Evolutionary conservation across 2,113 vertebrate species (phyloP).

Genomic region (Nannobrachium achirus): DNA sequence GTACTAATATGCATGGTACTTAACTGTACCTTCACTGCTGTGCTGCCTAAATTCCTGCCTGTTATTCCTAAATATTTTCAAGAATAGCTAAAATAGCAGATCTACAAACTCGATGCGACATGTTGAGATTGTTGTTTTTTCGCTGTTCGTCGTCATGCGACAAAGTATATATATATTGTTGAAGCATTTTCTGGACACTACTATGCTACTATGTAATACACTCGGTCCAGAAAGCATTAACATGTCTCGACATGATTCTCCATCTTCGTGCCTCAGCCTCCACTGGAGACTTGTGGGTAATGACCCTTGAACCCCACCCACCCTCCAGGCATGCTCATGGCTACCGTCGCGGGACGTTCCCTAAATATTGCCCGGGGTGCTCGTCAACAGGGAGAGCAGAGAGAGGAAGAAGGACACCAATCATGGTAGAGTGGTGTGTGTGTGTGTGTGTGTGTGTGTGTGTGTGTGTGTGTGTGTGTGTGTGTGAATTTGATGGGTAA

Average conservation of each 20-base stretch:
- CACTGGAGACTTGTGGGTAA: constrained; percentile 17
- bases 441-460: constrained; percentile 10
- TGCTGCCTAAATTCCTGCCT: too few relatives aligned
- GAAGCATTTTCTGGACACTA: not conserved
- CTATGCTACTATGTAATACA: not conserved
- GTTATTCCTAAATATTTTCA: too few relatives aligned
- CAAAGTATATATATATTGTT: not conserved
- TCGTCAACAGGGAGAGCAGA: not conserved
- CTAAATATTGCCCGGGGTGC: not conserved
- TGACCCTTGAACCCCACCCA: constrained; percentile 16
- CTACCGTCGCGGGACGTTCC: not conserved
- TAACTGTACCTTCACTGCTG: too few relatives aligned
- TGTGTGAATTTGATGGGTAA: not conserved
- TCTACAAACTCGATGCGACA: too few relatives aligned
- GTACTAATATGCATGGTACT: too few relatives aligned
- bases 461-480: constrained; percentile 2
- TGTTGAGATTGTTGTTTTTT: too few relatives aligned
- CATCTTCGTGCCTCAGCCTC: not conserved
- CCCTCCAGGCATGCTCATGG: not conserved
- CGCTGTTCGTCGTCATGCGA: too few relatives aligned
- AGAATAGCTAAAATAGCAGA: too few relatives aligned
- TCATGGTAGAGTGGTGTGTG: not conserved
- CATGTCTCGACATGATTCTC: not conserved
- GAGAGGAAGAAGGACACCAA: not conserved
- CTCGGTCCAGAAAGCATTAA: not conserved